These are phyloP conservation scores for Mesaphorura yosii DNA, from an alignment of 1,140 invertebrate genomes.

Conservation along the genomic window DNA sequence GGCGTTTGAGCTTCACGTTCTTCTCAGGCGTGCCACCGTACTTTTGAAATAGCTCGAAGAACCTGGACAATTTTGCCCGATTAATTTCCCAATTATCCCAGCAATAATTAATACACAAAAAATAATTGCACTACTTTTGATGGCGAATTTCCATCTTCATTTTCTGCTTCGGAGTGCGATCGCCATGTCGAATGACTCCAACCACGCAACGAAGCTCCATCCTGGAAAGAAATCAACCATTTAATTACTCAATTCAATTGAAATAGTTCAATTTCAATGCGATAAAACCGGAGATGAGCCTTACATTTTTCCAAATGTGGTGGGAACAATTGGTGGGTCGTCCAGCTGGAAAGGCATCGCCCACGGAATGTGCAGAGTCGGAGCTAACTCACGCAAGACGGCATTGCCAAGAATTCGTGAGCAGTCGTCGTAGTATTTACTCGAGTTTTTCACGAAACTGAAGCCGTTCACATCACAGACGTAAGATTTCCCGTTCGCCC, in stretches of 20 bases:
- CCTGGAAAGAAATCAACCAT: slow-evolving; percentile 36
- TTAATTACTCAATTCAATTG: neutral
- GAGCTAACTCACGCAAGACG: slow-evolving; percentile 84
- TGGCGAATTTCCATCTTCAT: slow-evolving; percentile 99
- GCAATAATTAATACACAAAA: neutral
- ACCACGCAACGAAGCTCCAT: slow-evolving; percentile 98
- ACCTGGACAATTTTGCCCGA: slow-evolving; percentile 47
- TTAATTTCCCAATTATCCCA: neutral
- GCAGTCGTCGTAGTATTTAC: slow-evolving; percentile 99
- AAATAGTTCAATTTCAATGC: neutral
- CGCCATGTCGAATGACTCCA: slow-evolving; percentile 95
- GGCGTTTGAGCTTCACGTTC: slow-evolving; percentile 94
- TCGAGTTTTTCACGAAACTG: slow-evolving; percentile 98
- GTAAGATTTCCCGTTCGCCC: slow-evolving; percentile 95
- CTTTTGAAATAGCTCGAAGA: slow-evolving; percentile 97
- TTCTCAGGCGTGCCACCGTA: slow-evolving; percentile 91
- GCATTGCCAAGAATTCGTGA: slow-evolving; percentile 93
- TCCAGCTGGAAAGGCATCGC: slow-evolving; percentile 92
- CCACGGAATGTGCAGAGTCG: slow-evolving; percentile 92
- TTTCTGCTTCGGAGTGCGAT: slow-evolving; percentile 98
- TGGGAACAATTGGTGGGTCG: slow-evolving; percentile 97
- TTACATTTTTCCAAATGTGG: slow-evolving; percentile 95
- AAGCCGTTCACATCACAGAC: slow-evolving; percentile 99
- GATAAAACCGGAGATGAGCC: slow-evolving; percentile 23
- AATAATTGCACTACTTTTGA: slow-evolving; percentile 77